phyloP scores from a whole-genome alignment of 1,140 invertebrate genomes.

The Zaprionus tsacasi region DNA sequence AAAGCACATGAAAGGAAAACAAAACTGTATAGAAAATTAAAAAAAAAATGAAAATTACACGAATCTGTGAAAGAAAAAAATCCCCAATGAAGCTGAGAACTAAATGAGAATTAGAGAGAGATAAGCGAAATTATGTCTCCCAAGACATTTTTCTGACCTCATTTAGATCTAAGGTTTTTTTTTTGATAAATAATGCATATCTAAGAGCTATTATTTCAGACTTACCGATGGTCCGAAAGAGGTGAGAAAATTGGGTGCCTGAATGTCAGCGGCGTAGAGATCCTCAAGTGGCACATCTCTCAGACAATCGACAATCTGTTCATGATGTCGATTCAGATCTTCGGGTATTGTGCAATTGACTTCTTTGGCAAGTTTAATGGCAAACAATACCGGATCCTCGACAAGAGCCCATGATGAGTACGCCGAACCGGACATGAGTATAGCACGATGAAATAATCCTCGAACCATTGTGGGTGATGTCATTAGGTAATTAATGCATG shows the following conservation, averaged over 20 bases:
- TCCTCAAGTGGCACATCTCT: slow-evolving; percentile 91
- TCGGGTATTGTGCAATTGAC: slow-evolving; percentile 94
- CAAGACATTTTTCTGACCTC: no score
- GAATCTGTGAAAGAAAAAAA: slow-evolving; percentile 15
- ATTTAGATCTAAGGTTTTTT: no score
- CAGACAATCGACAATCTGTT: slow-evolving; percentile 92
- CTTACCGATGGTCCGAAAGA: slow-evolving; percentile 81
- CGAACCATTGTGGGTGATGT: slow-evolving; percentile 96
- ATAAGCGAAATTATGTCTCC: slow-evolving; percentile 4
- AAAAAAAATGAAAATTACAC: slow-evolving; percentile 22
- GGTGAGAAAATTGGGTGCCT: slow-evolving; percentile 90
- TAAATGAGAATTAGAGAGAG: slow-evolving; percentile 3
- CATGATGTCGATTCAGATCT: slow-evolving; percentile 91
- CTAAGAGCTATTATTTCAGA: neutral
- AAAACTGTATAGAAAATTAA: neutral
- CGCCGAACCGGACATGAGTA: slow-evolving; percentile 96
- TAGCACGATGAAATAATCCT: slow-evolving; percentile 94
- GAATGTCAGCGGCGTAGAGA: slow-evolving; percentile 91
- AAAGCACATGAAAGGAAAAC: neutral
- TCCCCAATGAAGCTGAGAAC: slow-evolving; percentile 1
- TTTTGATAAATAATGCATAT: no score
- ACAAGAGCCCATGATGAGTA: slow-evolving; percentile 97
- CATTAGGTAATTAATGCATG: slow-evolving; percentile 97
- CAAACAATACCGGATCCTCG: slow-evolving; percentile 94
- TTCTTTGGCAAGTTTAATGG: slow-evolving; percentile 91